Percentiles rank a stretch among this genome's conserved stretches.
phyloP scores from a whole-genome alignment of 1,140 invertebrate species.

The Pararge aegeria region DNA sequence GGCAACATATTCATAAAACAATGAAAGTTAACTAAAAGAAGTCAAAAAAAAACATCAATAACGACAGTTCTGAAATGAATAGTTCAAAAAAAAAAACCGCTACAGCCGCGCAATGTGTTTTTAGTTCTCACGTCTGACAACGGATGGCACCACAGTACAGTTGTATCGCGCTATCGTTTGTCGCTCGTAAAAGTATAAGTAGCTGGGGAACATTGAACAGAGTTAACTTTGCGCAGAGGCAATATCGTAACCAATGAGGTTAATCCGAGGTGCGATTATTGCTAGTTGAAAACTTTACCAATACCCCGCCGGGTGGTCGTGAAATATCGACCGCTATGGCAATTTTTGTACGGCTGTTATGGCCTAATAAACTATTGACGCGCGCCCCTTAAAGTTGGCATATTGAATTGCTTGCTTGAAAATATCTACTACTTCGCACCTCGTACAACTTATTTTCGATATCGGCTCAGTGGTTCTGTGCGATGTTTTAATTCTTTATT shows the following conservation, averaged over 20 bases:
- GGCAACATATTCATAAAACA: too few species aligned
- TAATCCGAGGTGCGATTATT: constrained; percentile 93
- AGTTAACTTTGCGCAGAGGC: constrained; percentile 87
- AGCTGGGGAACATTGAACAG: neutral
- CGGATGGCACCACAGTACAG: constrained; percentile 30
- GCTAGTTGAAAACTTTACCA: constrained; percentile 96
- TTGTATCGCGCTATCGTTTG: constrained; percentile 29
- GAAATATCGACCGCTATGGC: constrained; percentile 94
- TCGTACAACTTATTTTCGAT: too few species aligned
- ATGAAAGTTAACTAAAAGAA: too few species aligned
- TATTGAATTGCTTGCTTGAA: too few species aligned
- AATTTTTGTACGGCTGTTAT: constrained; percentile 88
- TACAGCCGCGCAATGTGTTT: neutral
- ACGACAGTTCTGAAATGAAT: too few species aligned
- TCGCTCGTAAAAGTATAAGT: constrained; percentile 20
- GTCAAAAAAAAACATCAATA: too few species aligned
- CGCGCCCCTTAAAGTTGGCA: too few species aligned
- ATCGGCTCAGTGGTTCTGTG: too few species aligned
- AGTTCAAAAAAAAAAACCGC: neutral
- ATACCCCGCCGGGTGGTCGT: constrained; percentile 96
- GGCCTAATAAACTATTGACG: constrained; percentile 28
- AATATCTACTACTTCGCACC: too few species aligned
- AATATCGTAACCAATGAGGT: constrained; percentile 94
- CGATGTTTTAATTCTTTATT: too few species aligned
- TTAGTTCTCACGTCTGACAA: neutral